These are phyloP conservation scores for Glareola pratincola DNA, from an alignment of 2,113 vertebrate genomes.

Conservation along the genomic window DNA sequence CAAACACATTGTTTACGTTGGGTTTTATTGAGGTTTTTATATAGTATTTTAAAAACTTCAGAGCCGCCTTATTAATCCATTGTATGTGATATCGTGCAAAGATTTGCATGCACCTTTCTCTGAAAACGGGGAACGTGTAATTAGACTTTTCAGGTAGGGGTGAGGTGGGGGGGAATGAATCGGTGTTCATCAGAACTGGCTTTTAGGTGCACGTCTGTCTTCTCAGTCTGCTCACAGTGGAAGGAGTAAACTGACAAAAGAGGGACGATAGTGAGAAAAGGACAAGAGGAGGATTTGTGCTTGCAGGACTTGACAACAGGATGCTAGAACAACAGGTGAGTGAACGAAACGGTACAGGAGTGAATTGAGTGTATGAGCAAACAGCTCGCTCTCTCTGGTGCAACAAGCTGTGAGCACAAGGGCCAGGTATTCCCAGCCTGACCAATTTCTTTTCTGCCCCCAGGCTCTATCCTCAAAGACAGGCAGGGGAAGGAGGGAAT, in stretches of 20 bases:
- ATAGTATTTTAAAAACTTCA: conserved; percentile 33
- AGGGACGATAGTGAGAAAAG: neutral
- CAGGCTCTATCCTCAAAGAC: neutral
- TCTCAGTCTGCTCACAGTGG: neutral
- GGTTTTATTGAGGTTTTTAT: accelerated
- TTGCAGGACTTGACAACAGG: neutral
- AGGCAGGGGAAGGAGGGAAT: neutral
- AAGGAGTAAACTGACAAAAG: neutral
- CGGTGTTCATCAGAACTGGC: neutral
- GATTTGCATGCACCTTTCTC: neutral
- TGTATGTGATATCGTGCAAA: neutral
- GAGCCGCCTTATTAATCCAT: neutral
- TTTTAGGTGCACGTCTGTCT: neutral
- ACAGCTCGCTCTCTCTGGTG: neutral
- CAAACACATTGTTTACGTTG: neutral
- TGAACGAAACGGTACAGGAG: neutral
- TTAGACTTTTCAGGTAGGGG: neutral
- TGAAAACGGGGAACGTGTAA: neutral
- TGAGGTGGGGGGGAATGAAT: neutral
- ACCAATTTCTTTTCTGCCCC: neutral
- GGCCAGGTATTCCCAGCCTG: neutral
- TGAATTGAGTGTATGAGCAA: neutral
- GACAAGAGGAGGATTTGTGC: neutral
- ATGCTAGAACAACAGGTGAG: neutral
- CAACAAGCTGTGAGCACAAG: neutral